A percentile compares a stretch with the other conserved stretches of the same genome.
Conservation (phyloP, 1,140 invertebrate species). For the Neomicropteryx cornuta region DNA sequence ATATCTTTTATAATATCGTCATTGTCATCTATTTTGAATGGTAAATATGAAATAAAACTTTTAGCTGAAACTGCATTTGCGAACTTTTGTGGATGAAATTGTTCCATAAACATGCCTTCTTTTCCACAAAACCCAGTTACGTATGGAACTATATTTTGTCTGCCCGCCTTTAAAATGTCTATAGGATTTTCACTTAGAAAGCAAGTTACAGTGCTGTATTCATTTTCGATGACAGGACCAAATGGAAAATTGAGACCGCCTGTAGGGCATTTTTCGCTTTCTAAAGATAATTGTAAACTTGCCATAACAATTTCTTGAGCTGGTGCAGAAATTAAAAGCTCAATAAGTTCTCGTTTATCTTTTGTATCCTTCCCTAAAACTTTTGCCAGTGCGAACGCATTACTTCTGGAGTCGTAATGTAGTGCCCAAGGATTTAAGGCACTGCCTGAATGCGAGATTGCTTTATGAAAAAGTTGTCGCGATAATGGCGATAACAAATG, state of each 20-base stretch:
- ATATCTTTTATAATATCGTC: slow-evolving; percentile 20
- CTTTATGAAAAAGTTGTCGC: slow-evolving; percentile 21
- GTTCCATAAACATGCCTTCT: slow-evolving; percentile 25
- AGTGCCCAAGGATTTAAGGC: slow-evolving; percentile 48
- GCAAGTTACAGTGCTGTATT: slow-evolving; percentile 24
- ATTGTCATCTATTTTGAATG: slow-evolving; percentile 15
- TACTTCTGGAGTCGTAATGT: slow-evolving; percentile 32
- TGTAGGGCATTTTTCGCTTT: slow-evolving; percentile 13
- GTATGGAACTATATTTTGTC: slow-evolving; percentile 33
- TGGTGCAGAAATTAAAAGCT: neutral
- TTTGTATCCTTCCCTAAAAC: slow-evolving; percentile 34
- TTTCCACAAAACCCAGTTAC: slow-evolving; percentile 36
- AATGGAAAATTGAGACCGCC: slow-evolving; percentile 23
- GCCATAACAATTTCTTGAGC: neutral
- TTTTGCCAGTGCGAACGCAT: slow-evolving; percentile 39
- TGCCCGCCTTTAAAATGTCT: slow-evolving; percentile 33
- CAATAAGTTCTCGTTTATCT: slow-evolving; percentile 26
- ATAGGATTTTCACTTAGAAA: slow-evolving; percentile 42
- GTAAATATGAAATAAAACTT: slow-evolving; percentile 16
- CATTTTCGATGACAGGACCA: slow-evolving; percentile 28
- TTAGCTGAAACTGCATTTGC: slow-evolving; percentile 14
- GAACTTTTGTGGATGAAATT: slow-evolving; percentile 10
- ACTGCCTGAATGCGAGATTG: slow-evolving; percentile 43
- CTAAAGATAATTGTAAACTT: neutral
- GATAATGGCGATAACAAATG: slow-evolving; percentile 20